Evolutionary conservation across 2,888 invertebrate genomes (phyloP).

Genomic region (Sminthurides aquaticus): DNA sequence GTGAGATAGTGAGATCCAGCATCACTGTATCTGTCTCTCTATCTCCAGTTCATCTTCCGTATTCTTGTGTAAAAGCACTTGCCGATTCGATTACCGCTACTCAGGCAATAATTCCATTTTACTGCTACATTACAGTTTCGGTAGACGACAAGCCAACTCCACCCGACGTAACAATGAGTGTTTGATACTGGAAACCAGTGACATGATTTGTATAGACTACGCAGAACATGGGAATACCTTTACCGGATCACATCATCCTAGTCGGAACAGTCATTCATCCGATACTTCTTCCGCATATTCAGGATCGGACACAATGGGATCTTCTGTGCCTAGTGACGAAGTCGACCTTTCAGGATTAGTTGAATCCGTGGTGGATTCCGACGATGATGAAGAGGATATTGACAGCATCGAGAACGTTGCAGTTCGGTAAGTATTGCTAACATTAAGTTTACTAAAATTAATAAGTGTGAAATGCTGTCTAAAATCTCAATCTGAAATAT

Average conservation of each 20-base stretch:
- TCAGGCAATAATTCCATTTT: neutral
- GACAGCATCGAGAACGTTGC: slow-evolving; percentile 65
- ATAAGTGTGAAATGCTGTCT: too few relatives aligned
- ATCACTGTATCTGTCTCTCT: neutral
- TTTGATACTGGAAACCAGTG: slow-evolving; percentile 74
- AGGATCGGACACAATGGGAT: slow-evolving; percentile 47
- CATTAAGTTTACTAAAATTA: slow-evolving; percentile 43
- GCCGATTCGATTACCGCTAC: neutral
- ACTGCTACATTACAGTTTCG: slow-evolving; percentile 57
- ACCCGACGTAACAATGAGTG: slow-evolving; percentile 72
- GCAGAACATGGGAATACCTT: slow-evolving; percentile 26
- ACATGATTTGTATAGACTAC: slow-evolving; percentile 58
- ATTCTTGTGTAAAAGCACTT: neutral
- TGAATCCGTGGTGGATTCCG: slow-evolving; percentile 92
- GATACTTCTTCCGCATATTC: slow-evolving; percentile 95
- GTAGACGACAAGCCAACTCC: slow-evolving; percentile 65
- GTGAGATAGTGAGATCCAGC: neutral
- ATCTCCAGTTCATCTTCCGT: neutral
- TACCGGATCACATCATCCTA: slow-evolving; percentile 8
- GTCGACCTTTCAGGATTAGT: slow-evolving; percentile 87
- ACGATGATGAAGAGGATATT: slow-evolving; percentile 87
- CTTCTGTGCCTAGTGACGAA: slow-evolving; percentile 55
- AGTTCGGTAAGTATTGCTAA: slow-evolving; percentile 51
- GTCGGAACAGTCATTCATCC: slow-evolving; percentile 55
- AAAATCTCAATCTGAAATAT: too few relatives aligned